Percentiles rank a stretch among this genome's conserved stretches.
Conservation (phyloP, 2,888 invertebrate species). For the Drosophila kuntzei region DNA sequence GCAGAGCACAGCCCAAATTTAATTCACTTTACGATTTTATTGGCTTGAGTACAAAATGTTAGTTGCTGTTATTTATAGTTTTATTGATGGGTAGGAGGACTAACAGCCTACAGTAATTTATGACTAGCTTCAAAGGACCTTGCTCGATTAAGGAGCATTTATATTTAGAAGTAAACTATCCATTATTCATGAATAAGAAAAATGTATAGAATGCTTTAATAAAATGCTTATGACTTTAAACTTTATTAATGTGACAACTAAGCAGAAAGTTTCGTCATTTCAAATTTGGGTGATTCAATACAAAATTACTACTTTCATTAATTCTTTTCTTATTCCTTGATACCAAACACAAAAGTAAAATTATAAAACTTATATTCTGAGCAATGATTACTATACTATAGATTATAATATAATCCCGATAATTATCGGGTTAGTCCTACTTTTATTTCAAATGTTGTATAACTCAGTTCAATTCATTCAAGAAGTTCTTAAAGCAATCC, state of each 20-base stretch:
- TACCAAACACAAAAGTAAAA: too few relatives aligned
- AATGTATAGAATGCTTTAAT: neutral
- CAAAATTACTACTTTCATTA: too few relatives aligned
- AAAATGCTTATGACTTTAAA: too few relatives aligned
- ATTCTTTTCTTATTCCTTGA: too few relatives aligned
- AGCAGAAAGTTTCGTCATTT: neutral
- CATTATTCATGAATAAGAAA: neutral
- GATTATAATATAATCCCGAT: too few relatives aligned
- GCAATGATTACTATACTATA: too few relatives aligned
- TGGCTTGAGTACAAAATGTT: slow-evolving; percentile 4
- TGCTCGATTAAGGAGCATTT: neutral
- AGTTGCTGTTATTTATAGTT: slow-evolving; percentile 47
- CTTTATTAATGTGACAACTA: too few relatives aligned
- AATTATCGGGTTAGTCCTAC: too few relatives aligned
- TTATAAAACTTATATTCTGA: too few relatives aligned
- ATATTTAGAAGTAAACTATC: neutral
- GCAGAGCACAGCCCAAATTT: slow-evolving; percentile 28
- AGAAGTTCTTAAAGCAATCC: slow-evolving; percentile 2
- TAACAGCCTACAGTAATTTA: slow-evolving; percentile 1
- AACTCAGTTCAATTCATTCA: neutral
- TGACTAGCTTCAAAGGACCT: slow-evolving; percentile 16
- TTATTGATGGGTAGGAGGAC: neutral
- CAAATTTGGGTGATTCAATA: too few relatives aligned
- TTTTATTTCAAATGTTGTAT: neutral
- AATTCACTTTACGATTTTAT: slow-evolving; percentile 30